Percentiles rank a stretch among this genome's conserved stretches.
phyloP scores from a whole-genome alignment of 2,113 vertebrate genomes.

The Suncus etruscus region DNA sequence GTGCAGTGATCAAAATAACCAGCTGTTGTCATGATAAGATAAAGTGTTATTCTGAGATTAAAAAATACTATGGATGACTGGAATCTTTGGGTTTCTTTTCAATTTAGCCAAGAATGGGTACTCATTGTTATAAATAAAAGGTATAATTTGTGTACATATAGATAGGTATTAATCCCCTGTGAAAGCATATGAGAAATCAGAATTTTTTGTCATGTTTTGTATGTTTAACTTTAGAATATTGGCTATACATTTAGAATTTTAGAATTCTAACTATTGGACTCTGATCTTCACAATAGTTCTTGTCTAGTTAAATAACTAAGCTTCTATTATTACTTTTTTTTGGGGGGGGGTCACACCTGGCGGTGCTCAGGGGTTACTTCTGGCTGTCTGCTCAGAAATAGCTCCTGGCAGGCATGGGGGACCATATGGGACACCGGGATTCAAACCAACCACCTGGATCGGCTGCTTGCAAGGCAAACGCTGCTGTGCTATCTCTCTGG shows the following conservation, averaged over 20 bases:
- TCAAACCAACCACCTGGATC: too few species aligned
- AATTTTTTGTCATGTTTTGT: conserved; percentile 11
- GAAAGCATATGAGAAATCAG: not conserved
- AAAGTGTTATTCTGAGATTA: not conserved
- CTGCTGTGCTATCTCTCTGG: too few species aligned
- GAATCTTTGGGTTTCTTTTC: conserved; percentile 2
- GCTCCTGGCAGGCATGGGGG: too few species aligned
- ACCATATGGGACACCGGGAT: too few species aligned
- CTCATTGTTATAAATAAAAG: not conserved
- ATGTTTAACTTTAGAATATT: conserved; percentile 30
- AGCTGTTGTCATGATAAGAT: too few species aligned
- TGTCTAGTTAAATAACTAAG: conserved; percentile 1
- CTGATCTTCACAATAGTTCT: conserved; percentile 14
- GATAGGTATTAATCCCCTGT: not conserved
- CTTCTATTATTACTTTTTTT: not conserved
- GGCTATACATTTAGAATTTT: conserved; percentile 36
- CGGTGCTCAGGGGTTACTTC: too few species aligned
- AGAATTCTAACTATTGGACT: conserved; percentile 12
- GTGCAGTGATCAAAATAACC: not conserved
- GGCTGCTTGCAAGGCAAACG: too few species aligned
- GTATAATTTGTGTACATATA: not conserved
- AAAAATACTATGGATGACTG: not conserved
- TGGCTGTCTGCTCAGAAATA: too few species aligned
- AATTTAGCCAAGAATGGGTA: not conserved
- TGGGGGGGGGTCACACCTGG: too few species aligned